Evolutionary conservation across 2,113 vertebrate genomes (phyloP), one percentile per base, ranked within the genome.

Genomic region (Mixornis gularis): DNA sequence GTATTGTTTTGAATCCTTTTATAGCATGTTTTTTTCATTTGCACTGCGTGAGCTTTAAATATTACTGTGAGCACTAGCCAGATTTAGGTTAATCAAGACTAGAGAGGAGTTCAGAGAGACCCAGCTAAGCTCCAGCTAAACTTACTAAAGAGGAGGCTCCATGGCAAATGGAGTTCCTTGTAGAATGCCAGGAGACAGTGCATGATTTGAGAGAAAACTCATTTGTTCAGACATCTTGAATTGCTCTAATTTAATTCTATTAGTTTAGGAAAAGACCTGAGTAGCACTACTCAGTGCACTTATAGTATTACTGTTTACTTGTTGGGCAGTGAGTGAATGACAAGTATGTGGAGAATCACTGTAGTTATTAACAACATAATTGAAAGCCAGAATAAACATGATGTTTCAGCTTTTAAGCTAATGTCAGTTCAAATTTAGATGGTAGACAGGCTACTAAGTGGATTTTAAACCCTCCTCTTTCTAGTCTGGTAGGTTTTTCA

Each of bases 1-100:
- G 52, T 60, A 89, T 91, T 87, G 89, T 80, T 94, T 94, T 77
- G 87, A 92, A 83, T 94, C 72, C 72, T 89, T 74, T 91, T 85
- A 89, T 87, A 92, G 87, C 94, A 92, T 82, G 30, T 63, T 95
- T 93, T 94, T 91, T 92, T 93, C 60, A 94, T 94, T 94, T 94
- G 78, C 43, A 48, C 73, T 85, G 89, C 0, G 0, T 80, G 92
- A 92, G 52, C 40, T 87, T 95, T 93, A 87, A 69, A 83, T 80
- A 74, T 89, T 93, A 85, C 34, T 84, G 79, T 66, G 40, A 73
- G 62, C n/a, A n/a, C 55, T 77, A 85, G 71, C 91, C 87, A 94
- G 65, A 91, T 85, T 91, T 92, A 89, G 46, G 38, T 79, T 85
- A 72, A 71, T 93, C 59, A 79, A 82, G 59, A 70, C 84, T 77